phyloP scores from a whole-genome alignment of 2,797 vertebrate species.

The Ara ararauna region DNA sequence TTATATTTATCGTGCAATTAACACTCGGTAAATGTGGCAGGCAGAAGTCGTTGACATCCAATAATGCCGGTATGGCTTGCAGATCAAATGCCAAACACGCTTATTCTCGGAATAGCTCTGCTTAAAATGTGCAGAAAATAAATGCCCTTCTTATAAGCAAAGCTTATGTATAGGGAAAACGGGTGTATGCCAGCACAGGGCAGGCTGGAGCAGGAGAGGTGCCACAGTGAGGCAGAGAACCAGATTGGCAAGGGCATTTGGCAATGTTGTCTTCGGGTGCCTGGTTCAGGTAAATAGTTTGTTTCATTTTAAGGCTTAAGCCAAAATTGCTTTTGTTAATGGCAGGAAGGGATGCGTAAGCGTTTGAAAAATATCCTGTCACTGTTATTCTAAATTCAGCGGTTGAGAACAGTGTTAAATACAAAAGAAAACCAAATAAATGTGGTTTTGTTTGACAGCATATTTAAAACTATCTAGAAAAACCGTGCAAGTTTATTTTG shows the following conservation, averaged over 20 bases:
- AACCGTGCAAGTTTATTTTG: neutral
- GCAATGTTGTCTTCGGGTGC: neutral
- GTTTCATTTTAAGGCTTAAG: neutral
- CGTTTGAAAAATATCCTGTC: neutral
- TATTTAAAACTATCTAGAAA: neutral
- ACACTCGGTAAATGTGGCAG: accelerated
- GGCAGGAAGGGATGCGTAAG: neutral
- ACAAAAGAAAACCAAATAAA: neutral
- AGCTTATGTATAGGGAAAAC: accelerated
- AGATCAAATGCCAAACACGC: neutral
- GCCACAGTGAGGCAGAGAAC: neutral
- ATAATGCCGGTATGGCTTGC: neutral
- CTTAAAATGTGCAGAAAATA: neutral
- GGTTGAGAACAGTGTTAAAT: neutral
- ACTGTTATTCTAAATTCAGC: neutral
- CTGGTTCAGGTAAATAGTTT: neutral
- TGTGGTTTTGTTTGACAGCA: accelerated
- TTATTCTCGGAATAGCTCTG: neutral
- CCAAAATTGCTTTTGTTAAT: neutral
- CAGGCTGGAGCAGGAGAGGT: neutral
- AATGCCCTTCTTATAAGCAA: accelerated
- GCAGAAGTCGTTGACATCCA: neutral
- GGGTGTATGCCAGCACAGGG: neutral
- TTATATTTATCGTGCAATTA: neutral
- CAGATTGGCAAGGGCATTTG: neutral